Base-by-base conservation (phyloP, 2,888 invertebrate genomes). In the Sabellastarte sp. region DNA sequence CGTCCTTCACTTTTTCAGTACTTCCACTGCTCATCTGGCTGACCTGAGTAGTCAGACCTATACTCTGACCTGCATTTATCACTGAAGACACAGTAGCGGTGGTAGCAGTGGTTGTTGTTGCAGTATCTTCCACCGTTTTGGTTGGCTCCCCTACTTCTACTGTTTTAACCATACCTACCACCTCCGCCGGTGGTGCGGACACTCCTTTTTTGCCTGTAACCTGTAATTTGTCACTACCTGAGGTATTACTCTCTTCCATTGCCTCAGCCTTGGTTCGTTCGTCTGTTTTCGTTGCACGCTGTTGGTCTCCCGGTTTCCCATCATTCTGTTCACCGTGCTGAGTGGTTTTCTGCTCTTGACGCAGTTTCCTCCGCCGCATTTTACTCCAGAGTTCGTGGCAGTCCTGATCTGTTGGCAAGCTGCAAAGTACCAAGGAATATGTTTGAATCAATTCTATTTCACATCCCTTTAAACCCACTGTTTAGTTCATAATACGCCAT, bases 311-410 rank as follows among this genome's bases (percentile, higher is more conserved):
- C 41, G 60, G 60, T 10, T 41, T 33, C 15, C 52, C 51, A 50
- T 89, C 79, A 59, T 86, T 86, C 72, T 87, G 87, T 70, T 89
- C 75, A n/a, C n/a, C n/a, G n/a, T n/a, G n/a, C n/a, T n/a, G n/a
- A n/a, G n/a, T n/a, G 64, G 88, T 15, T 41, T 41, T 57, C 29
- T 64, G 60, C 5, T 63, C 50, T 51, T 68, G 66, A 20, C 68
- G 51, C 53, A 69, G 28, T 41, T 53, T 26, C 24, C 26, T 15
- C 74, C 94, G 89, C n/a, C 95, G 89, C 82, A 93, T 93, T 85
- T 99, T 99, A 77, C 95, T 94, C 97, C 98, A 99, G 80, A 99
- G 88, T 85, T 99, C 99, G 86, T 99, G 98, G 83, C 99, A 99
- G 86, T 99, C 98, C 85, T 99, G 97, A 90, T 93, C 93, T 32